A percentile compares a stretch with the other conserved stretches of the same genome.
phyloP scores from a whole-genome alignment of 1,140 invertebrate species.

The Portunus trituberculatus region DNA sequence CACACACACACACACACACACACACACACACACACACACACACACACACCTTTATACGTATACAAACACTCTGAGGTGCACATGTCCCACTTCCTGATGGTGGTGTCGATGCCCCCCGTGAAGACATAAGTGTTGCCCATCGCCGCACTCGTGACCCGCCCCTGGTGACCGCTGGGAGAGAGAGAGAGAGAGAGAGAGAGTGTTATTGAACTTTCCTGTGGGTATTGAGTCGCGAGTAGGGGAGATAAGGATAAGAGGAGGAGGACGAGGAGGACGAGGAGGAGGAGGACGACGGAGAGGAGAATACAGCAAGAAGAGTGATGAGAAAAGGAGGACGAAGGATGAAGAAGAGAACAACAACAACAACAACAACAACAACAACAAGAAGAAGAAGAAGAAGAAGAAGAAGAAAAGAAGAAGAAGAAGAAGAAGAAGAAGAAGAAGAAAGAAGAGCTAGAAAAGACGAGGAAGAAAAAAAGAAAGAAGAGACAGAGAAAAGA shows the following conservation, averaged over 20 bases:
- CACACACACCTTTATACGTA: slow-evolving; percentile 59
- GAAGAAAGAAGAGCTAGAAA: not conserved
- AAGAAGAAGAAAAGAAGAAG: not conserved
- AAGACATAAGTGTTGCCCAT: slow-evolving; percentile 82
- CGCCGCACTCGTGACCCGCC: slow-evolving; percentile 81
- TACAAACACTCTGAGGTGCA: slow-evolving; percentile 81
- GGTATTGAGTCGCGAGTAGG: too few species aligned
- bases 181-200: not conserved
- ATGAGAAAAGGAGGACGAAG: not conserved
- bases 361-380: too few species aligned
- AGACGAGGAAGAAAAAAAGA: not conserved
- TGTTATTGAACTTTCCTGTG: too few species aligned
- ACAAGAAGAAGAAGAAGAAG: not conserved
- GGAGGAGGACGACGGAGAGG: not conserved
- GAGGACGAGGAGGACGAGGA: too few species aligned
- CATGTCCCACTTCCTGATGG: slow-evolving; percentile 83
- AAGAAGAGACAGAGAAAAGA: too few species aligned
- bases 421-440: not conserved
- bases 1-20: slow-evolving; percentile 39
- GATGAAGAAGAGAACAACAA: too few species aligned
- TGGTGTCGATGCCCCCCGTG: slow-evolving; percentile 82
- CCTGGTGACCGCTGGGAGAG: slow-evolving; percentile 3
- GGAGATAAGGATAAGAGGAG: too few species aligned
- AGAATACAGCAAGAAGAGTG: not conserved
- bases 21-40: not conserved